Evolutionary conservation across 2,113 vertebrate genomes (phyloP), one percentile per base, ranked within the genome.

Genomic region (Mesoclemmys tuberculata): DNA sequence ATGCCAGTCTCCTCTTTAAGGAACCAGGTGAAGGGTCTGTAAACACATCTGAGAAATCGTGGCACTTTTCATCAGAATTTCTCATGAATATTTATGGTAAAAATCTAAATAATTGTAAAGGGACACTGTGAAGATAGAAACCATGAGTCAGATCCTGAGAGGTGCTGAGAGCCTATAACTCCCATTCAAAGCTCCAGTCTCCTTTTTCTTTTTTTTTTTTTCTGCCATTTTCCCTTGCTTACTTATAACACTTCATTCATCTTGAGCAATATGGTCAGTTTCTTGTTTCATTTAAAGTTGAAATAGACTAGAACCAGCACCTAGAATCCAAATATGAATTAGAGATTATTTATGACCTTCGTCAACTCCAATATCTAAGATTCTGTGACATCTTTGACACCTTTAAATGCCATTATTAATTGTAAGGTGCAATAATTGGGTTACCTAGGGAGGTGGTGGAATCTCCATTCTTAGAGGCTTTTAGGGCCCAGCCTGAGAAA

Each of bases 171-270:
- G 96, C 90, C 82, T 87, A 91, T 75, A 84, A 75, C 93, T 82
- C 79, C 71, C 77, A 90, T 88, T 95, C 81, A 92, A 84, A 90
- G 52, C 89, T 85, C 35, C 84, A 94, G 52, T 74, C 12, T 93
- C 77, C 55, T 92, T 96, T 24, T 27, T 7, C 96, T 24, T 27
- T 7, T 26, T 29, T 58, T 58, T 46, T 26, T 29, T 58, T 58
- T 94, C 91, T 13, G 35, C 82, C 84, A 92, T 84, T 93, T 58
- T 92, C 88, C 94, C 80, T 52, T 92, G 85, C 94, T 97, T 96
- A 94, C 74, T 94, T 97, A 93, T 75, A 89, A 92, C 88, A 93
- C 82, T 93, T 97, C 96, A 94, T 81, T 95, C 95, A 93, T 94
- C 84, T 89, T 49, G 0, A 94, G 95, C 94, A 79, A 94, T 46